Evolutionary conservation across 1,140 invertebrate species (phyloP).

Genomic region (Polypedilum pembai): DNA sequence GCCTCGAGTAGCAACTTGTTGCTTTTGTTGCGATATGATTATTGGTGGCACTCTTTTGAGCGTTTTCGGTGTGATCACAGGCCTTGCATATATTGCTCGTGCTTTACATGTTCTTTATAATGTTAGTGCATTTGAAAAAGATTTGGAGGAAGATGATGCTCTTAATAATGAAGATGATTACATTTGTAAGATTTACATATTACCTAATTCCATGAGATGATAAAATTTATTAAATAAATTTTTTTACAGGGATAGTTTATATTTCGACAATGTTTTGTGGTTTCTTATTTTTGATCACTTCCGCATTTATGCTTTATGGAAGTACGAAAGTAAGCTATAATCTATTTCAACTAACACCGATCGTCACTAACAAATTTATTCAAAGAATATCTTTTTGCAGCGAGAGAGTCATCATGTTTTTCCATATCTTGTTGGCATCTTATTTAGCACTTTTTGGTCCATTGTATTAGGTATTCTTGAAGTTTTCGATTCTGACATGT

Average conservation of each 20-base stretch:
- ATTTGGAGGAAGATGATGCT: not conserved
- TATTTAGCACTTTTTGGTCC: slow-evolving; percentile 10
- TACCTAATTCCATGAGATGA: not conserved
- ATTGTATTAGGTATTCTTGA: not conserved
- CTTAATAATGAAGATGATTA: slow-evolving; percentile 15
- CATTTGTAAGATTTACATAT: not conserved
- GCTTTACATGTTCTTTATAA: slow-evolving; percentile 1
- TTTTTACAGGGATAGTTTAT: not conserved
- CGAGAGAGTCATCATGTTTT: not conserved
- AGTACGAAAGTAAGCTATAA: not conserved
- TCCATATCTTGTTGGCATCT: not conserved
- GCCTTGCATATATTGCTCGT: slow-evolving; percentile 5
- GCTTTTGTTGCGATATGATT: slow-evolving; percentile 9
- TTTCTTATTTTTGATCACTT: slow-evolving; percentile 21
- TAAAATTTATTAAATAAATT: not conserved
- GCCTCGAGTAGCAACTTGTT: not conserved
- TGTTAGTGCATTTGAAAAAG: not conserved
- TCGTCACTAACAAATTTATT: not conserved
- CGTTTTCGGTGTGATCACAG: not conserved
- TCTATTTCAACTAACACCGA: not conserved
- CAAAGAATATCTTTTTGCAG: not conserved
- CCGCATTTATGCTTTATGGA: slow-evolving; percentile 16
- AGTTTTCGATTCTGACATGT: slow-evolving; percentile 21
- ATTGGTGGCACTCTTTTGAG: not conserved
- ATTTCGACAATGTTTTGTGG: not conserved